These are phyloP conservation scores for Plodia interpunctella DNA, from an alignment of 1,140 invertebrate species.

Conservation along the genomic window DNA sequence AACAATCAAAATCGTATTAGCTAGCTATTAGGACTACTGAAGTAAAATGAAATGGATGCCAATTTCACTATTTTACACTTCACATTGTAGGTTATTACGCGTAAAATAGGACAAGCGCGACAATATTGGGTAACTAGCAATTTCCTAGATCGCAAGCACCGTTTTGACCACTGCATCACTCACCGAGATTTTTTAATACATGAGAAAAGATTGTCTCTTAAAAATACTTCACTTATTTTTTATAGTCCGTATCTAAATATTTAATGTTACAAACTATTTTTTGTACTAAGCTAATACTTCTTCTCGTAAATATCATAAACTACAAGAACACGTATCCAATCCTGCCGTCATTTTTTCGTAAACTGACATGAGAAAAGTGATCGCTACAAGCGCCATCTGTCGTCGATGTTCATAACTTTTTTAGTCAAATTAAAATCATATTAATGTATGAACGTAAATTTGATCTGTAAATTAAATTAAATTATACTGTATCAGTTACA, in stretches of 20 bases:
- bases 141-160: constrained; percentile 60
- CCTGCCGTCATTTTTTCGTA: constrained; percentile 78
- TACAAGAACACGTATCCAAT: constrained; percentile 77
- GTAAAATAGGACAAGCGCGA: constrained; percentile 32
- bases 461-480: neutral
- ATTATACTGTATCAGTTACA: neutral
- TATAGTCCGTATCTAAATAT: constrained; percentile 43
- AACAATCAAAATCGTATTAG: neutral
- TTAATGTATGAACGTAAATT: constrained; percentile 26
- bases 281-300: constrained; percentile 67
- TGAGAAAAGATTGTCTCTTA: constrained; percentile 55
- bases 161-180: constrained; percentile 58
- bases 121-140: constrained; percentile 43
- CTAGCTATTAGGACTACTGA: neutral
- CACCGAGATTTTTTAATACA: constrained; percentile 69
- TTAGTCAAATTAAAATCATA: constrained; percentile 60
- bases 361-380: constrained; percentile 64
- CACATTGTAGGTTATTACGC: neutral
- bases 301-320: constrained; percentile 79
- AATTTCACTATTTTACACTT: neutral
- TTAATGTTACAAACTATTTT: constrained; percentile 40
- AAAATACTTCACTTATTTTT: constrained; percentile 59
- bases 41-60: neutral
- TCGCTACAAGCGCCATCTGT: constrained; percentile 61
- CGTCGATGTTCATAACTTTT: constrained; percentile 53